Conservation (phyloP, 1,140 invertebrate species). For the Agraylea sexmaculata region DNA sequence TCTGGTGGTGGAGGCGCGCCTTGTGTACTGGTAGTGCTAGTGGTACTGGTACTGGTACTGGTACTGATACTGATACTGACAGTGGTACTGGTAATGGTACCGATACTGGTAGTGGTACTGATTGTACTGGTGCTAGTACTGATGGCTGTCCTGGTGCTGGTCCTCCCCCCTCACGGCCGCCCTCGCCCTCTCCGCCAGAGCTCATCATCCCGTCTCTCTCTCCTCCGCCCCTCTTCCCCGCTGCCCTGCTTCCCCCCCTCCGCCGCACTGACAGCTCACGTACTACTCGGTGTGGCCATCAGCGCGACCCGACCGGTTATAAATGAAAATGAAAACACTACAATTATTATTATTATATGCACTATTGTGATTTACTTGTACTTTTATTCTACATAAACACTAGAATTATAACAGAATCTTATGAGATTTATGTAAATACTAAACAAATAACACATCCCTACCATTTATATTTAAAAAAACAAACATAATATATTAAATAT, state of each 20-base stretch:
- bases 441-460: not conserved
- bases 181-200: not conserved
- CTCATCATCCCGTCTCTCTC: not conserved
- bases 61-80: slow-evolving; percentile 21
- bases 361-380: not conserved
- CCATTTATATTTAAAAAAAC: slow-evolving; percentile 2
- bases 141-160: not conserved
- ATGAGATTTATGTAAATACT: not conserved
- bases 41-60: slow-evolving; percentile 29
- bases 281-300: not conserved
- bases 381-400: slow-evolving; percentile 1
- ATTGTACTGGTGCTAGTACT: not conserved
- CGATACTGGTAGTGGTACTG: not conserved
- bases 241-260: not conserved
- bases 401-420: not conserved
- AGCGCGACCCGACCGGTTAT: not conserved
- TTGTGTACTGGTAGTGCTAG: not conserved
- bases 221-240: not conserved
- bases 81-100: not conserved
- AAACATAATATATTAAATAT: not conserved
- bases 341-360: too few species aligned
- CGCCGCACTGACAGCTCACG: not conserved
- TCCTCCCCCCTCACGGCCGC: not conserved
- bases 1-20: not conserved
- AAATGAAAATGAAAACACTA: too few species aligned